These are phyloP conservation scores for Tachycineta bicolor DNA, from an alignment of 2,113 vertebrate genomes.

Conservation along the genomic window DNA sequence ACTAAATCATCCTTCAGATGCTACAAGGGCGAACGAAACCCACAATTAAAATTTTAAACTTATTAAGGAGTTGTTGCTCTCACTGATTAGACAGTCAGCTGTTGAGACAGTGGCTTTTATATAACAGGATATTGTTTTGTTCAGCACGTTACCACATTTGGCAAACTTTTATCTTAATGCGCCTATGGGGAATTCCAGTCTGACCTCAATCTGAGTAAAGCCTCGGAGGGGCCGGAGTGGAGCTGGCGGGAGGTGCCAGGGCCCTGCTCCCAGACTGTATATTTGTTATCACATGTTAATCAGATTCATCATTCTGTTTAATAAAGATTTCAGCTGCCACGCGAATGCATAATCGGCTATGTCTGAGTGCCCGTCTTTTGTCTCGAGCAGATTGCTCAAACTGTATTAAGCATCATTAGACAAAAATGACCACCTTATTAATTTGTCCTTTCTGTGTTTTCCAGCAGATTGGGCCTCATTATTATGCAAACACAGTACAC, in stretches of 20 bases:
- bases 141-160: conserved; percentile 66
- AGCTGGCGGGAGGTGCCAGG: conserved; percentile 63
- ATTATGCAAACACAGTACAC: conserved; percentile 77
- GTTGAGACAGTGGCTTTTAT: conserved; percentile 53
- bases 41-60: conserved; percentile 46
- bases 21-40: conserved; percentile 3
- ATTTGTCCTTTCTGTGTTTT: conserved; percentile 79
- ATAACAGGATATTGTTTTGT: conserved; percentile 68
- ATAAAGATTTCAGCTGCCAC: conserved; percentile 83
- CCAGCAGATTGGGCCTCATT: conserved; percentile 76
- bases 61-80: conserved; percentile 43
- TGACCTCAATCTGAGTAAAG: conserved; percentile 86
- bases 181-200: conserved; percentile 74
- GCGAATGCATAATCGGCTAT: conserved; percentile 76
- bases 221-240: conserved; percentile 60
- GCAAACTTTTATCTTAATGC: conserved; percentile 78
- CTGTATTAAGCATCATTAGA: conserved; percentile 78
- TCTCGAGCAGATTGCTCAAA: conserved; percentile 82
- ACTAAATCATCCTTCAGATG: background rate
- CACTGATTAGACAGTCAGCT: conserved; percentile 60
- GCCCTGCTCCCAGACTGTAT: conserved; percentile 67
- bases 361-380: conserved; percentile 75
- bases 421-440: conserved; percentile 75
- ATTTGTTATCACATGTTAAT: conserved; percentile 81
- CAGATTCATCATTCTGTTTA: conserved; percentile 80